These are phyloP conservation scores for Arctopsyche grandis DNA, from an alignment of 1,140 invertebrate genomes.

Conservation along the genomic window DNA sequence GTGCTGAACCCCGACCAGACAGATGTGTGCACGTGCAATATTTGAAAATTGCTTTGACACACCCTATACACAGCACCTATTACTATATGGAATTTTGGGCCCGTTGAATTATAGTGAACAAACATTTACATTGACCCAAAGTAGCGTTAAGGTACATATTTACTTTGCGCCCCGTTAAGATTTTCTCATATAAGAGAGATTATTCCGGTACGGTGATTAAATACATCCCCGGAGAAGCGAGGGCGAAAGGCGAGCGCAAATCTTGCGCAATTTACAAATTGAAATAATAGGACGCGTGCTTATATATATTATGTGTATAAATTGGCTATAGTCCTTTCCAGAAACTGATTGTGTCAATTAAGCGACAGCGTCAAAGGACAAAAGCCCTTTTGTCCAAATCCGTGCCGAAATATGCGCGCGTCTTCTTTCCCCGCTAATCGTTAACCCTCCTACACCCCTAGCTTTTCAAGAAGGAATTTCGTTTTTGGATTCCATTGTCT, in stretches of 20 bases:
- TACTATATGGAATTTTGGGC: background rate
- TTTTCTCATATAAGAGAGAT: background rate
- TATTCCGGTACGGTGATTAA: too few relatives aligned
- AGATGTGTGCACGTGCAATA: background rate
- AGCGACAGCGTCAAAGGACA: conserved; percentile 7
- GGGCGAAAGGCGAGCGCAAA: too few relatives aligned
- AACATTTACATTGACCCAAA: conserved; percentile 14
- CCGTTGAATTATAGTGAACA: background rate
- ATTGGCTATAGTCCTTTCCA: background rate
- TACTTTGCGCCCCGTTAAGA: background rate
- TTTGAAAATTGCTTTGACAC: conserved; percentile 11
- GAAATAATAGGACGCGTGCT: too few relatives aligned
- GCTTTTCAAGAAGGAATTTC: conserved; percentile 7
- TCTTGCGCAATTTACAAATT: too few relatives aligned
- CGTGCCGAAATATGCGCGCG: background rate
- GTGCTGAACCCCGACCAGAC: background rate
- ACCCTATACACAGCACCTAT: background rate
- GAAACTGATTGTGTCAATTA: conserved; percentile 29
- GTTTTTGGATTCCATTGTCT: conserved; percentile 31
- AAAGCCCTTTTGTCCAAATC: conserved; percentile 25
- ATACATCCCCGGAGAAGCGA: too few relatives aligned
- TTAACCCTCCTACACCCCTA: background rate
- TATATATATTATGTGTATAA: too few relatives aligned
- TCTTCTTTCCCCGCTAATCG: conserved; percentile 27
- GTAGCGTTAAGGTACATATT: background rate